These are phyloP conservation scores for Takifugu bimaculatus DNA, from an alignment of 2,113 vertebrate species.

Conservation along the genomic window DNA sequence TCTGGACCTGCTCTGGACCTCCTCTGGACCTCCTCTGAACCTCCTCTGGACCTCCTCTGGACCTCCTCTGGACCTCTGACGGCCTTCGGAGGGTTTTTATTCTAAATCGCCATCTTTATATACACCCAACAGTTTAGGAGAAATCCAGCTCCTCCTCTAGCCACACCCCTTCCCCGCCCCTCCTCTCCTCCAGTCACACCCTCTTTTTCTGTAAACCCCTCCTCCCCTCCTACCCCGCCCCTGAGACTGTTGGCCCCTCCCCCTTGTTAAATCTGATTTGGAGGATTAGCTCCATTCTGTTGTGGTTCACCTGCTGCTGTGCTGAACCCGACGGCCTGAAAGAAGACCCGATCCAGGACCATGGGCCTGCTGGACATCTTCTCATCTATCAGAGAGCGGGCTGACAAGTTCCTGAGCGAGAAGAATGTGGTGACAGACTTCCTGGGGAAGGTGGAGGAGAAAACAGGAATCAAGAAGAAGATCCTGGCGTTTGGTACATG, in stretches of 20 bases:
- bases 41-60: not conserved
- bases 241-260: too few species aligned
- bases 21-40: too few species aligned
- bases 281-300: too few species aligned
- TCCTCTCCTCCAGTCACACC: constrained; percentile 36
- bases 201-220: constrained; percentile 29
- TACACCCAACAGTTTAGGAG: too few species aligned
- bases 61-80: not conserved
- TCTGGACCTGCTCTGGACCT: not conserved
- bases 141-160: not conserved
- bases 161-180: too few species aligned
- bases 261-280: not conserved
- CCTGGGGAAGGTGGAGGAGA: constrained; percentile 80
- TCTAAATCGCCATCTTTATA: not conserved
- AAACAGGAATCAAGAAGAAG: constrained; percentile 81
- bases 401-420: constrained; percentile 79
- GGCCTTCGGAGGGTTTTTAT: not conserved
- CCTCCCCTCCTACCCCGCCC: not conserved
- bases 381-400: constrained; percentile 68
- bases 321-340: not conserved
- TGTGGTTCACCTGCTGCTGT: too few species aligned
- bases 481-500: constrained; percentile 81
- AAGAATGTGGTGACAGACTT: constrained; percentile 79
- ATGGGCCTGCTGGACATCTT: constrained; percentile 63
- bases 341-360: constrained; percentile 32